Conservation (phyloP, 1,140 invertebrate genomes). For the Drosophila melanogaster region DNA sequence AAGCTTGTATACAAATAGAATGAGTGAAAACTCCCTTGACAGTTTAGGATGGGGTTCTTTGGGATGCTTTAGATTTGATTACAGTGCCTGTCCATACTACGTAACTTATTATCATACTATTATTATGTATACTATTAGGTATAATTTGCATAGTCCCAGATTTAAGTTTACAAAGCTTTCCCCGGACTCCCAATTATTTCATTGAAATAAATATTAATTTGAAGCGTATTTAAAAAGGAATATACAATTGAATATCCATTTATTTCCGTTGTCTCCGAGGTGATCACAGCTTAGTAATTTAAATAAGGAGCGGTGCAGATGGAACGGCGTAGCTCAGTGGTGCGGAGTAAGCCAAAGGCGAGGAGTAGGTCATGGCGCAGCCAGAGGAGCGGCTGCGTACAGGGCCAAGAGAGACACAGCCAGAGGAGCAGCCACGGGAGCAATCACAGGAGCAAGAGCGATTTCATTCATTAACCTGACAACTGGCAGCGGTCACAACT, state of each 20-base stretch:
- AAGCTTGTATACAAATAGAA: no score
- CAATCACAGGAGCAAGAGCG: slow-evolving; percentile 42
- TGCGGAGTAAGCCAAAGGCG: background rate
- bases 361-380: no score
- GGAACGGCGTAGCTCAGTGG: slow-evolving; percentile 12
- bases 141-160: no score
- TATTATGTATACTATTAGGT: no score
- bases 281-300: background rate
- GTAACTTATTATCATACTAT: no score
- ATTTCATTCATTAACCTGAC: slow-evolving; percentile 84
- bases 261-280: no score
- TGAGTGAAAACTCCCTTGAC: background rate
- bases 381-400: slow-evolving; percentile 11
- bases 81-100: no score
- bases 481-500: slow-evolving; percentile 83
- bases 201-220: no score
- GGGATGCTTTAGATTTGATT: background rate
- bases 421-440: slow-evolving; percentile 27
- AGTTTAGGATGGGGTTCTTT: background rate
- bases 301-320: background rate
- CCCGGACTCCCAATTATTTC: no score
- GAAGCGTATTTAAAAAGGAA: no score
- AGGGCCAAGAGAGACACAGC: slow-evolving; percentile 14
- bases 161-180: no score
- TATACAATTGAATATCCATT: no score